phyloP scores from a whole-genome alignment of 2,113 vertebrate genomes.

The Copsychus sechellarum region DNA sequence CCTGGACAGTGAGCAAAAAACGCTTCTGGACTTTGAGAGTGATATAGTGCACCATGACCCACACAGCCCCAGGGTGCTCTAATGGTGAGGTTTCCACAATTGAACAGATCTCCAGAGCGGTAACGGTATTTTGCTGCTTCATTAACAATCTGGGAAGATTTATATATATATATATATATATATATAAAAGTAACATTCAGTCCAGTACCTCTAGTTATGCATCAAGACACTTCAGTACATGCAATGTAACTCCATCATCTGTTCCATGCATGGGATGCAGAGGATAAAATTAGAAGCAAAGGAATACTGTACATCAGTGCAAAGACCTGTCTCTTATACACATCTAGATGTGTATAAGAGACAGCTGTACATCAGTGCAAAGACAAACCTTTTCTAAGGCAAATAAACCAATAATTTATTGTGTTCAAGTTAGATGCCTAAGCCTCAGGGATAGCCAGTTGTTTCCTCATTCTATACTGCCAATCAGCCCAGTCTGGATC shows the following conservation, averaged over 20 bases:
- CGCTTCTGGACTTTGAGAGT: conserved; percentile 96
- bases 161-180: background rate
- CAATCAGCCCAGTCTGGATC: background rate
- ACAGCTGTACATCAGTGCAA: background rate
- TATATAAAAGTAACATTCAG: background rate
- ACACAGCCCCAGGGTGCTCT: conserved; percentile 96
- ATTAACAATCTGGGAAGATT: conserved; percentile 88
- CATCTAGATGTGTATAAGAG: too few relatives aligned
- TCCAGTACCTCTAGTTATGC: background rate
- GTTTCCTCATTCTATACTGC: background rate
- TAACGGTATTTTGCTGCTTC: conserved; percentile 98
- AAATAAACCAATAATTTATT: background rate
- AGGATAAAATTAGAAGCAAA: background rate
- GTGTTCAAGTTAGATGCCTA: background rate
- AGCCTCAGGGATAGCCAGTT: background rate
- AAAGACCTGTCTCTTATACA: too few relatives aligned
- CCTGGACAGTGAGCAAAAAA: conserved; percentile 96
- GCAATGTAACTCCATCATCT: background rate
- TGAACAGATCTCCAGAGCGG: conserved; percentile 92
- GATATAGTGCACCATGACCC: conserved; percentile 94
- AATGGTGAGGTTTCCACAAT: conserved; percentile 94
- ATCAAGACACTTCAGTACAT: background rate
- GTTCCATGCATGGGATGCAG: background rate
- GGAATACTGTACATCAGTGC: background rate
- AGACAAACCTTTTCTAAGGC: background rate